phyloP scores from a whole-genome alignment of 2,888 invertebrate genomes.

The Thereva nobilitata region DNA sequence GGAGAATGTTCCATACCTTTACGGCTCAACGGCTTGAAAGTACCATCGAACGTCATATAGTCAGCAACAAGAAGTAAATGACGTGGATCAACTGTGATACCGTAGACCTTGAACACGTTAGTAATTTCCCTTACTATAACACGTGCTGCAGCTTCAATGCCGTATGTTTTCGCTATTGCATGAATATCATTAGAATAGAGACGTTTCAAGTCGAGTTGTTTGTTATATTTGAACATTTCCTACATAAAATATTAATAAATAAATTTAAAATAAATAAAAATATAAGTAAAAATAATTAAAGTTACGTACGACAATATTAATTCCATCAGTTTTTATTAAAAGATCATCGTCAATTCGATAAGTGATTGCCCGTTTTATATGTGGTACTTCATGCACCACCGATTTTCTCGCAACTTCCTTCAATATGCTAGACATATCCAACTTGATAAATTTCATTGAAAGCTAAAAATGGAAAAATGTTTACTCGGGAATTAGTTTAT shows the following conservation, averaged over 20 bases:
- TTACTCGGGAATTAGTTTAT: conserved; percentile 5
- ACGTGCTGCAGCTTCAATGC: conserved; percentile 93
- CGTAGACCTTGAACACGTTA: conserved; percentile 96
- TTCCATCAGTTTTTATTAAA: conserved; percentile 90
- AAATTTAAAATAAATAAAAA: conserved; percentile 5
- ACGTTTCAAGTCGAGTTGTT: conserved; percentile 77
- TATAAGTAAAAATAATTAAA: neutral
- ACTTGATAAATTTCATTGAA: conserved; percentile 64
- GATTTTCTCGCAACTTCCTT: conserved; percentile 71
- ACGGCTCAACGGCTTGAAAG: conserved; percentile 86
- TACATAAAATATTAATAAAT: conserved; percentile 47
- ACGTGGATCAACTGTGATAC: conserved; percentile 91
- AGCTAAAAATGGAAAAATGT: conserved; percentile 55
- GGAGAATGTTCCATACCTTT: conserved; percentile 87
- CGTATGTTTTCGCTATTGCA: conserved; percentile 85
- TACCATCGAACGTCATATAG: conserved; percentile 96
- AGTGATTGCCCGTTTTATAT: conserved; percentile 84
- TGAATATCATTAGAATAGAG: conserved; percentile 95
- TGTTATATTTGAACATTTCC: conserved; percentile 84
- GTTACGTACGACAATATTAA: conserved; percentile 68
- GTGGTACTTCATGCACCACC: conserved; percentile 77
- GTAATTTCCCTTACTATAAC: conserved; percentile 93
- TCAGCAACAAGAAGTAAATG: conserved; percentile 93
- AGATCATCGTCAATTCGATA: conserved; percentile 68
- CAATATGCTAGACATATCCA: conserved; percentile 78